phyloP scores from a whole-genome alignment of 1,140 invertebrate genomes.

The Sesamia nonagrioides region DNA sequence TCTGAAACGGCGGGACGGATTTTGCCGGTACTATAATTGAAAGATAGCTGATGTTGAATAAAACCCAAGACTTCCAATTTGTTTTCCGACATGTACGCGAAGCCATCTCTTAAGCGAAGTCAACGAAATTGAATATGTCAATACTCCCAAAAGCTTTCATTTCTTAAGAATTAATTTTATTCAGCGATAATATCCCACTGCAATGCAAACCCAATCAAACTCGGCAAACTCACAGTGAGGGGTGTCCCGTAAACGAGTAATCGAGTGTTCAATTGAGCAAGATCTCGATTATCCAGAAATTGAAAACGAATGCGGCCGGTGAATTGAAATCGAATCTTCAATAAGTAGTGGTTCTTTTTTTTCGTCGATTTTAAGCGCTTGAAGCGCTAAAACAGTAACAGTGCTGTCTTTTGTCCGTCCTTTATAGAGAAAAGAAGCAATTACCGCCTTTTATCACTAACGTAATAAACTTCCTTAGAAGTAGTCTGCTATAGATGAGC shows the following conservation, averaged over 20 bases:
- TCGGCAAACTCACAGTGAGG: slow-evolving; percentile 81
- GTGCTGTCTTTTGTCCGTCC: slow-evolving; percentile 47
- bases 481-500: slow-evolving; percentile 20
- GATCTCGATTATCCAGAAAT: slow-evolving; percentile 86
- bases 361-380: slow-evolving; percentile 46
- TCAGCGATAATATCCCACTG: slow-evolving; percentile 72
- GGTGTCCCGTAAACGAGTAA: slow-evolving; percentile 84
- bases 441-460: slow-evolving; percentile 43
- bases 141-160: slow-evolving; percentile 52
- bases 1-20: too few relatives aligned
- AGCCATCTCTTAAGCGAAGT: neutral
- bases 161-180: slow-evolving; percentile 70
- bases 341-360: slow-evolving; percentile 56
- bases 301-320: slow-evolving; percentile 79
- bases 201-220: slow-evolving; percentile 84
- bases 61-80: too few relatives aligned
- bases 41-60: too few relatives aligned
- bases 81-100: too few relatives aligned
- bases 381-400: slow-evolving; percentile 49
- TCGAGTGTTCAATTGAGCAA: slow-evolving; percentile 86
- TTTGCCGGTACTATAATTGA: too few relatives aligned
- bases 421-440: slow-evolving; percentile 46
- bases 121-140: slow-evolving; percentile 12
- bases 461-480: slow-evolving; percentile 42
- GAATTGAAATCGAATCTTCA: slow-evolving; percentile 80